phyloP scores from a whole-genome alignment of 2,113 vertebrate species.

The Nesogale talazaci region DNA sequence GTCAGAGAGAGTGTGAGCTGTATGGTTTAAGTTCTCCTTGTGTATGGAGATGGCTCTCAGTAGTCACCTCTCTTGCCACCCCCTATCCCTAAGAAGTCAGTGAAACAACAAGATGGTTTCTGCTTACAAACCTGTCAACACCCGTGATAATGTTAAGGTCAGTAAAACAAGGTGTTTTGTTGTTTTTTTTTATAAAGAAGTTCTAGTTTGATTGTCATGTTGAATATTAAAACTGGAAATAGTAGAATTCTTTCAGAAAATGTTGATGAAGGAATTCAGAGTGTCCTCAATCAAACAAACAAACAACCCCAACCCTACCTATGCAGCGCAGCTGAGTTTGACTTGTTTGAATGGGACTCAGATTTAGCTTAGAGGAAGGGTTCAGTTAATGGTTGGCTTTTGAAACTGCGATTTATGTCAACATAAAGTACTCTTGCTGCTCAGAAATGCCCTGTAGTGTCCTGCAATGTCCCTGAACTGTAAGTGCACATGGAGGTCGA shows the following conservation, averaged over 20 bases:
- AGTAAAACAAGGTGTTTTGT: not conserved
- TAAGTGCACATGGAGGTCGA: not conserved
- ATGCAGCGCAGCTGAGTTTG: not conserved
- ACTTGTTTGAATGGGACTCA: not conserved
- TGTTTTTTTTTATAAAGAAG: not conserved
- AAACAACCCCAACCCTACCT: not conserved
- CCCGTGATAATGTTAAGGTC: not conserved
- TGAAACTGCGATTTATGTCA: conserved; percentile 39
- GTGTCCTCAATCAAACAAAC: not conserved
- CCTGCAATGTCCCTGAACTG: not conserved
- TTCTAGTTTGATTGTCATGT: not conserved
- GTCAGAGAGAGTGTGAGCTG: no score
- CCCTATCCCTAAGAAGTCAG: not conserved
- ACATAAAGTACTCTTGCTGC: conserved; percentile 3
- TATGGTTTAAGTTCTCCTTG: not conserved
- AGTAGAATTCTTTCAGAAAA: not conserved
- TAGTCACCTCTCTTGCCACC: not conserved
- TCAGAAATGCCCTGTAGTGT: conserved; percentile 1
- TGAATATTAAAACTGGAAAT: not conserved
- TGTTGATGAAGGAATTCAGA: not conserved
- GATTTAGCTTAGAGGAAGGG: not conserved
- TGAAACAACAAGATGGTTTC: not conserved
- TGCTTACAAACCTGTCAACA: not conserved
- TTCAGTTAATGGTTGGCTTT: conserved; percentile 2
- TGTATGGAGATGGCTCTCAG: not conserved